These are phyloP conservation scores for Phymanthus crucifer DNA, from an alignment of 92 coral and sea anemone species.

Conservation along the genomic window DNA sequence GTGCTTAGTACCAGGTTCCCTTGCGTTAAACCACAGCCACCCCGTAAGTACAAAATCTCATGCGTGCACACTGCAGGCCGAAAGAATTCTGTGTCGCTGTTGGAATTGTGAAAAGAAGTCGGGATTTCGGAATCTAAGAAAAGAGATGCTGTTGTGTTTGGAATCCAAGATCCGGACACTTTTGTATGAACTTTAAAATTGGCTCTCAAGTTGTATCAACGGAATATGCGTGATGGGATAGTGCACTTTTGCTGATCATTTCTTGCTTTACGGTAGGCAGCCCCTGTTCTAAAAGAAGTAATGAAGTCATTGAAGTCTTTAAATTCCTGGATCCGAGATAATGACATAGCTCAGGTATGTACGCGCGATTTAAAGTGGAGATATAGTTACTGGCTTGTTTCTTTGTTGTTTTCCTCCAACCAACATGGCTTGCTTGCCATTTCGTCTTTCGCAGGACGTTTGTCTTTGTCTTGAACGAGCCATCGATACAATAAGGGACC, in stretches of 20 bases:
- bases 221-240: not conserved
- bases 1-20: slow-evolving; percentile 77
- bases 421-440: not conserved
- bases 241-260: not conserved
- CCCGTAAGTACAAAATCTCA: slow-evolving; percentile 66
- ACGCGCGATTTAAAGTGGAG: no score
- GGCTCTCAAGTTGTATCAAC: no score
- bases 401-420: no score
- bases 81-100: not conserved
- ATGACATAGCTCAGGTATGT: slow-evolving; percentile 37
- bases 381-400: no score
- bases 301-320: slow-evolving; percentile 64
- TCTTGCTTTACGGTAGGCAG: slow-evolving; percentile 47
- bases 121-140: no score
- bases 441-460: slow-evolving; percentile 47
- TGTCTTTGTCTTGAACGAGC: slow-evolving; percentile 96
- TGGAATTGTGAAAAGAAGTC: not conserved
- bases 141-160: no score
- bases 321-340: slow-evolving; percentile 60
- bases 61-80: not conserved
- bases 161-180: no score
- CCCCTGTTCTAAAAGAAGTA: slow-evolving; percentile 62
- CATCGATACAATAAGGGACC: slow-evolving; percentile 85
- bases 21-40: slow-evolving; percentile 64
- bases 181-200: no score